Evolutionary conservation across 1,140 invertebrate species (phyloP).

Genomic region (Agrypnia vestita): DNA sequence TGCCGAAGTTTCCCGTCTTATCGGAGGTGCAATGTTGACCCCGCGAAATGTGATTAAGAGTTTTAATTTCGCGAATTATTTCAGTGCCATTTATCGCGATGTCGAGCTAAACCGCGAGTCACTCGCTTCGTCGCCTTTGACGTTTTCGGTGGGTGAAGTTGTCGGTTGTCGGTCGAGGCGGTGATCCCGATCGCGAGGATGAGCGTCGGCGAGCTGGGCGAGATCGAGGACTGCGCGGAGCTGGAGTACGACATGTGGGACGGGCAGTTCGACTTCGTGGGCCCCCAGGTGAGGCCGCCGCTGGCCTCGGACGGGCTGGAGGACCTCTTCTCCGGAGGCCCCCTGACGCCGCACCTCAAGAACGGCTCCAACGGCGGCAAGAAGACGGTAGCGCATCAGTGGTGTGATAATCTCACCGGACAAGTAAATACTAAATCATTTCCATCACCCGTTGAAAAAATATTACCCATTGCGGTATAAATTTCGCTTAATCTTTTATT

Average conservation of each 20-base stretch:
- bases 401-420: conserved; percentile 74
- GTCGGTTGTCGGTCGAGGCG: no score
- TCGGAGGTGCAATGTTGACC: conserved; percentile 25
- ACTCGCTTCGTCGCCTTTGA: neutral
- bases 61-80: neutral
- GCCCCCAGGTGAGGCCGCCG: conserved; percentile 69
- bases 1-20: neutral
- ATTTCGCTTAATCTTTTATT: neutral
- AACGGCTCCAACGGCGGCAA: conserved; percentile 72
- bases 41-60: conserved; percentile 34
- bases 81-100: neutral
- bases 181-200: conserved; percentile 6
- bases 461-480: neutral
- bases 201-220: conserved; percentile 67
- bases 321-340: conserved; percentile 68
- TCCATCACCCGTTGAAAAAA: neutral
- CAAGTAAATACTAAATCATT: conserved; percentile 65
- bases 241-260: conserved; percentile 90
- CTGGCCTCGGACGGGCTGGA: conserved; percentile 66
- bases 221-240: conserved; percentile 74
- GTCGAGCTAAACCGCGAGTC: neutral
- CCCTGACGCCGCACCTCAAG: conserved; percentile 69
- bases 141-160: neutral
- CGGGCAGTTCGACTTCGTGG: conserved; percentile 88
- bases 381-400: conserved; percentile 72